Base-by-base conservation (phyloP, 2,113 vertebrate genomes). In the Marcusenius ussheri region DNA sequence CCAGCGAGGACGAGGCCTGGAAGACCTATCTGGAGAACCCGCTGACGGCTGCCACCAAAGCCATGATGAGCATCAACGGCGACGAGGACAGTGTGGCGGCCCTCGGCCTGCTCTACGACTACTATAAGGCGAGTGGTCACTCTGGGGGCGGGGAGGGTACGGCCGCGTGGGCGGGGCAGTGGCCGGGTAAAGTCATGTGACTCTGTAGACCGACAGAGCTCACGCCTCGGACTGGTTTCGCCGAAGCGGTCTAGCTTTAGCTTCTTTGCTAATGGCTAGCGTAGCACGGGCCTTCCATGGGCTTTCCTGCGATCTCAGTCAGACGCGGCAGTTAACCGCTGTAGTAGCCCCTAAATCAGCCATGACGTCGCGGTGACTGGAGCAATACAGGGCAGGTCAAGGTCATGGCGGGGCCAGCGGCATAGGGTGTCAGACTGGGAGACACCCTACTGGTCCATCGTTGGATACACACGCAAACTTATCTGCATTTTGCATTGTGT, bases 11-110 rank as follows among this genome's bases (percentile, higher is more conserved):
- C 95, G 98, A 99, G 94, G 98, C 98, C 88, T 99, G 98, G 98
- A 96, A 97, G 92, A 97, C 98, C 0, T 99, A 99, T 91, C 93
- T 99, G 96, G 98, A 99, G 95, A 99, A 99, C 92, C 98, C 98
- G 9, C 95, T 99, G 93, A 99, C 98, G 0, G 98, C 98, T 0
- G 98, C 98, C 91, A 99, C 98, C 94, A 99, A 99, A 93, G 98
- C 98, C 19, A 99, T 99, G 98, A 99, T 99, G 98, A 99, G 98
- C 95, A 99, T 99, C 92, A 99, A 99, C 53, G 98, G 98, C 47
- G 98, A 99, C 3, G 98, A 99, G 94, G 98, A 99, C 95, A 99
- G 98, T 50, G 98, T 98, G 89, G 98, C 98, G 8, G 98, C 98
- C 89, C 96, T 99, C 1, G 98, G 98, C 45, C 96, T 99, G 84